Base-by-base conservation (phyloP, 1,140 invertebrate species). In the Drosophila subobscura region DNA sequence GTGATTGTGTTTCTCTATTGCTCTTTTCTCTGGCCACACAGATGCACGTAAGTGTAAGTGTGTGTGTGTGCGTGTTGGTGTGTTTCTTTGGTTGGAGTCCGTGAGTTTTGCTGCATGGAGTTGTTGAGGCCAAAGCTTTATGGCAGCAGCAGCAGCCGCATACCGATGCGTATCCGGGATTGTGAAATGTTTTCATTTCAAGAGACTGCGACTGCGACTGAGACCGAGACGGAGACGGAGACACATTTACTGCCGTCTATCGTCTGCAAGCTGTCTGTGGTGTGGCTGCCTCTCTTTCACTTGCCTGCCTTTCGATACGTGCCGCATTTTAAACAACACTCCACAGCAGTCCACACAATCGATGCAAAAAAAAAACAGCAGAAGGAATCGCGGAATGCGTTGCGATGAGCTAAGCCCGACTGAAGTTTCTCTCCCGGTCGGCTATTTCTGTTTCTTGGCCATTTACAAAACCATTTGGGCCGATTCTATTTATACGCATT, bases 111-210 rank as follows among this genome's bases (percentile, higher is more conserved):
- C 58, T 57, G 63, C 70, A 68, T 67, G 73, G 16, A 46, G 60
- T 54, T 60, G 60, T 54, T 60, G 59, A 64, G 59, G 65, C 77
- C 51, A 41, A 57, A 71, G 80, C 77, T 85, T 79, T 85, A 85
- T 79, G 76, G 73, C 64, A 64, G 61, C 66, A 25, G 20, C 33
- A 63, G 47, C 64, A 68, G 79, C 72, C 79, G 73, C 83, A 88
- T 88, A 88, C 83, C 83, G 63, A 88, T 89, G 78, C 83, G 83
- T 86, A 86, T 86, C 83, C 83, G 83, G 83, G 83, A 88, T 86
- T 86, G 83, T 86, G 78, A 86, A 86, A 86, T 86, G 78, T 86
- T 86, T 86, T 86, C 83, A 88, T 88, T 79, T 81, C 75, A 65
- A 88, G 61, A 86, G 59, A 72, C 29, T 7, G 7, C 8, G 16